Evolutionary conservation across 92 coral and sea anemone species (phyloP).

Genomic region (Muricea muricata): DNA sequence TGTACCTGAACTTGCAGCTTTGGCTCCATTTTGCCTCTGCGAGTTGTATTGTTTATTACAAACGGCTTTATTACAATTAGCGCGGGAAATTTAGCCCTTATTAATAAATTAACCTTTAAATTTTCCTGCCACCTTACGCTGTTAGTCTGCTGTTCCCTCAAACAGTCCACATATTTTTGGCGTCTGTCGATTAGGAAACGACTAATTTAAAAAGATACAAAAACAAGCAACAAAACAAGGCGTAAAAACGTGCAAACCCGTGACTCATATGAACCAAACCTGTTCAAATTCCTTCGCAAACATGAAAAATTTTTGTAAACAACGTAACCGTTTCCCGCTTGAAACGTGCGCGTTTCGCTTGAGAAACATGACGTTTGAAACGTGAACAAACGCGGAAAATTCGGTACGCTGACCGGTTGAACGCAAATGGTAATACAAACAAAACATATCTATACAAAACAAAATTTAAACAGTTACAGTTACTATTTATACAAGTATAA

Average conservation of each 20-base stretch:
- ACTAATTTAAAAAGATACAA: too few relatives aligned
- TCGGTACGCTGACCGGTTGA: constrained; percentile 1
- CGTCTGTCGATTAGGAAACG: too few relatives aligned
- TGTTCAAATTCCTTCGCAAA: constrained; percentile 21
- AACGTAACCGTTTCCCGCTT: neutral
- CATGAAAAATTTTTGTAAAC: constrained; percentile 24
- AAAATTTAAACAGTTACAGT: too few relatives aligned
- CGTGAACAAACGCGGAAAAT: neutral
- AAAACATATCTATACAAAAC: too few relatives aligned
- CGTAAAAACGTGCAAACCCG: constrained; percentile 25
- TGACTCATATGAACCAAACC: constrained; percentile 38
- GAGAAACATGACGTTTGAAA: neutral
- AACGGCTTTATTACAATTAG: neutral
- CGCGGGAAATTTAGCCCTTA: neutral
- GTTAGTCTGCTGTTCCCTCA: too few relatives aligned
- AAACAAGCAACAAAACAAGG: neutral
- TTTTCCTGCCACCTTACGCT: too few relatives aligned
- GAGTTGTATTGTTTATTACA: too few relatives aligned
- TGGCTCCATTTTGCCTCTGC: constrained; percentile 1
- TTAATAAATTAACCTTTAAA: too few relatives aligned
- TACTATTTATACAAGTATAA: too few relatives aligned
- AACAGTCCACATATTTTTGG: too few relatives aligned
- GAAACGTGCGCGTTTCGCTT: neutral
- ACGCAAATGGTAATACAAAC: constrained; percentile 1
- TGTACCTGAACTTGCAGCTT: constrained; percentile 22